These are phyloP conservation scores for Rhinatrema bivittatum DNA, from an alignment of 2,797 vertebrate genomes.

Conservation along the genomic window DNA sequence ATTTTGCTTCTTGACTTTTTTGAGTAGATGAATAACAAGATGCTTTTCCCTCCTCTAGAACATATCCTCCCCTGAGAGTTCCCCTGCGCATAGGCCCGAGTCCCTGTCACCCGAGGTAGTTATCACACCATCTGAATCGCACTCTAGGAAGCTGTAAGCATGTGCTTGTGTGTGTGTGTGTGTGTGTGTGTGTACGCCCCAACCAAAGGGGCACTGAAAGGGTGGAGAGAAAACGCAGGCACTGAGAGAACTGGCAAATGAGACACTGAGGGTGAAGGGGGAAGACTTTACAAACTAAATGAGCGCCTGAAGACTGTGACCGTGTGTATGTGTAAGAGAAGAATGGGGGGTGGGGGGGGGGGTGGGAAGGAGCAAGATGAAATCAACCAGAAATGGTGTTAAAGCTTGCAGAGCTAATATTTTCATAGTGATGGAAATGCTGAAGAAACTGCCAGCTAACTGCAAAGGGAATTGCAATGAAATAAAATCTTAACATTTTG, in stretches of 20 bases:
- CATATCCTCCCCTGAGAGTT: constrained; percentile 91
- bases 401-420: background rate
- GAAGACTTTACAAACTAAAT: constrained; percentile 6
- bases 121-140: constrained; percentile 38
- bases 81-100: constrained; percentile 82
- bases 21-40: constrained; percentile 55
- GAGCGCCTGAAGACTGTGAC: background rate
- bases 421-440: background rate
- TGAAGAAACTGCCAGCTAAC: no score
- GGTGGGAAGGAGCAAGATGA: background rate
- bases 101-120: constrained; percentile 90
- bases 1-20: constrained; percentile 51
- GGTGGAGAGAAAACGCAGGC: constrained; percentile 3
- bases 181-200: constrained; percentile 4
- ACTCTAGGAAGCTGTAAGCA: constrained; percentile 13
- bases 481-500: no score
- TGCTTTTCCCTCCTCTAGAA: constrained; percentile 76
- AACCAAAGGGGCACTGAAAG: background rate
- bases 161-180: background rate
- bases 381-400: background rate
- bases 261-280: background rate
- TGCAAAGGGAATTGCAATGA: no score
- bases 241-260: background rate
- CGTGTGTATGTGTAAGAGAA: constrained; percentile 1
- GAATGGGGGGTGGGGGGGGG: constrained; percentile 5